These are phyloP conservation scores for Channa argus DNA, from an alignment of 2,113 vertebrate genomes.

Conservation along the genomic window DNA sequence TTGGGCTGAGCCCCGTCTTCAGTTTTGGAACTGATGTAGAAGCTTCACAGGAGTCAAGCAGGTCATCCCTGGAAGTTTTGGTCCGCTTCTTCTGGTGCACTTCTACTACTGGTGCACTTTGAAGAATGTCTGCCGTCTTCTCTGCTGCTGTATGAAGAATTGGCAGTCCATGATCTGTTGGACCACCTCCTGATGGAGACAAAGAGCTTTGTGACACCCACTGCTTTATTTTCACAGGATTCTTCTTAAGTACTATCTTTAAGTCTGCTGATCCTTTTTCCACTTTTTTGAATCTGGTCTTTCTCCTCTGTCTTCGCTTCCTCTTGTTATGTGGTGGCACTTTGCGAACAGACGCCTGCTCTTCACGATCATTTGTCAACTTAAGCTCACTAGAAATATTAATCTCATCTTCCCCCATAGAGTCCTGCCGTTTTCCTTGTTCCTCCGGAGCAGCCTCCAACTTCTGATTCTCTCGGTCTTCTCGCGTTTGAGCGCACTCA, in stretches of 20 bases:
- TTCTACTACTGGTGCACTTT: neutral
- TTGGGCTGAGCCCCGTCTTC: slow-evolving; percentile 73
- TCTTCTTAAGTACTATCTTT: slow-evolving; percentile 76
- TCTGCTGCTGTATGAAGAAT: neutral
- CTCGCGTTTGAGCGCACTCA: slow-evolving; percentile 29
- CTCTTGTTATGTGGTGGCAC: slow-evolving; percentile 23
- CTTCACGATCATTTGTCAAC: slow-evolving; percentile 21
- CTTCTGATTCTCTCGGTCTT: slow-evolving; percentile 64
- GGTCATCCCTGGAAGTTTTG: slow-evolving; percentile 22
- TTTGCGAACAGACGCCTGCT: slow-evolving; percentile 6
- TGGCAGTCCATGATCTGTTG: neutral
- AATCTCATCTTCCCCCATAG: slow-evolving; percentile 1
- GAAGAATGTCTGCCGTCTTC: neutral
- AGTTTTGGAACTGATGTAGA: slow-evolving; percentile 16
- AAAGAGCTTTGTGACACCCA: slow-evolving; percentile 69
- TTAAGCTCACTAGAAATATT: slow-evolving; percentile 29
- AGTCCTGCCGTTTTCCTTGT: slow-evolving; percentile 10
- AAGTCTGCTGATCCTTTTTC: slow-evolving; percentile 36
- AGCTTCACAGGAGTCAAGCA: slow-evolving; percentile 8
- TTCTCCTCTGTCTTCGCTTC: slow-evolving; percentile 38
- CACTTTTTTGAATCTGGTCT: slow-evolving; percentile 31
- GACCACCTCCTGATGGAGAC: slow-evolving; percentile 25
- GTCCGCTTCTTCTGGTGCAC: slow-evolving; percentile 12
- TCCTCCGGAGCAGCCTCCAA: slow-evolving; percentile 36
- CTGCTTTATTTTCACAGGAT: slow-evolving; percentile 67